phyloP scores from a whole-genome alignment of 2,113 vertebrate species.

The Seriola rivoliana region DNA sequence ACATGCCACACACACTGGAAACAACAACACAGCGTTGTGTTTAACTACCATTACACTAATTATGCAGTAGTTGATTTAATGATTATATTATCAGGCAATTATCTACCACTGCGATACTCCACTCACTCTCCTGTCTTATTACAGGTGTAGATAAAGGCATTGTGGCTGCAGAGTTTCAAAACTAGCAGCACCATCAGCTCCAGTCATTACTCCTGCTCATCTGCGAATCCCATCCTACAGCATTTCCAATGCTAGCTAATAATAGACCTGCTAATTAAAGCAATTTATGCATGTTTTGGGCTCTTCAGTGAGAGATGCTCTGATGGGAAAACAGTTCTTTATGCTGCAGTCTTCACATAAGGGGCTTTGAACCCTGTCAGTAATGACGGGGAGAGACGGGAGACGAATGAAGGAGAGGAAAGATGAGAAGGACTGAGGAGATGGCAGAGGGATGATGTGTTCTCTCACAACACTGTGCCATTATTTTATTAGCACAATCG shows the following conservation, averaged over 20 bases:
- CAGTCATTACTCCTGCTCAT: constrained; percentile 37
- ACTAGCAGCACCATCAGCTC: constrained; percentile 41
- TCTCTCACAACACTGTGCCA: constrained; percentile 33
- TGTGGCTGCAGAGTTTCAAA: constrained; percentile 6
- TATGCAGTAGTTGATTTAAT: background rate
- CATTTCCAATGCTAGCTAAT: constrained; percentile 60
- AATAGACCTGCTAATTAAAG: constrained; percentile 76
- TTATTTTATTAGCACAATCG: constrained; percentile 46
- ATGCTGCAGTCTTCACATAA: constrained; percentile 62
- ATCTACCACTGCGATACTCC: background rate
- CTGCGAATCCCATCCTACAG: constrained; percentile 50
- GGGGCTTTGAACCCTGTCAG: constrained; percentile 71
- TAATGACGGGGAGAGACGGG: constrained; percentile 56
- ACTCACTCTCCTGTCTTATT: background rate
- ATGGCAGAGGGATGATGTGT: constrained; percentile 45
- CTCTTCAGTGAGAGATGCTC: constrained; percentile 57
- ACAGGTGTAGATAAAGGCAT: constrained; percentile 16
- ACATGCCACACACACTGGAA: background rate
- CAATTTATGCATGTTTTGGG: constrained; percentile 68
- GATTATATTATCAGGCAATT: background rate
- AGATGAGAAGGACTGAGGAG: constrained; percentile 58
- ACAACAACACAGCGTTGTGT: background rate
- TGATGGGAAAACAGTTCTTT: constrained; percentile 72
- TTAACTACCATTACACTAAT: background rate
- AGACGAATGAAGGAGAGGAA: constrained; percentile 52